A percentile compares a stretch with the other conserved stretches of the same genome.
phyloP scores from a whole-genome alignment of 2,113 vertebrate genomes.

The Micronycteris hirsuta region DNA sequence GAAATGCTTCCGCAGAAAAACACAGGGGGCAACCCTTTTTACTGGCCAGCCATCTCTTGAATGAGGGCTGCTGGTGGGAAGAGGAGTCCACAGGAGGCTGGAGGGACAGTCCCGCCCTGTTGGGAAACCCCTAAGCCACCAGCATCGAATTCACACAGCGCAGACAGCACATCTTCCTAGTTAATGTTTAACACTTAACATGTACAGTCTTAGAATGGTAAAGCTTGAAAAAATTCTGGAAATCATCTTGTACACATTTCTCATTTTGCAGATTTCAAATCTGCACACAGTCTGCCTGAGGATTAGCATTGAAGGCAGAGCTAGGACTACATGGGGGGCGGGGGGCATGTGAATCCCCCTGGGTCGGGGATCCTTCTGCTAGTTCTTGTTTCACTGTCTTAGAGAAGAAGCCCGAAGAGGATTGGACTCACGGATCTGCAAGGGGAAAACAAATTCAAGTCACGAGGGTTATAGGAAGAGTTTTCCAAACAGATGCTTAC shows the following conservation, averaged over 20 bases:
- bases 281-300: background rate
- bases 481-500: background rate
- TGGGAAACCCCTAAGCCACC: background rate
- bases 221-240: background rate
- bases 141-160: background rate
- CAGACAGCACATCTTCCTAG: background rate
- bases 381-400: background rate
- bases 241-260: background rate
- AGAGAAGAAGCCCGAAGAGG: background rate
- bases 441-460: background rate
- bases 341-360: accelerated
- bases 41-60: background rate
- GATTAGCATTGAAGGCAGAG: background rate
- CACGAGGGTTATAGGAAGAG: background rate
- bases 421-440: background rate
- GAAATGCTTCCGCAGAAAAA: background rate
- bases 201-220: background rate
- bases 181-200: background rate
- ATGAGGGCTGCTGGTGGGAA: background rate
- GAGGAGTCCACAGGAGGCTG: background rate
- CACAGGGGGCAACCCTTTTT: background rate
- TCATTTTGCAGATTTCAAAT: background rate
- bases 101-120: background rate
- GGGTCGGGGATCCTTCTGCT: background rate
- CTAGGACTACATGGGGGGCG: accelerated